Percentiles rank a stretch among this genome's conserved stretches.
phyloP scores from a whole-genome alignment of 2,797 vertebrate species.

The Basileuterus tristriatus region DNA sequence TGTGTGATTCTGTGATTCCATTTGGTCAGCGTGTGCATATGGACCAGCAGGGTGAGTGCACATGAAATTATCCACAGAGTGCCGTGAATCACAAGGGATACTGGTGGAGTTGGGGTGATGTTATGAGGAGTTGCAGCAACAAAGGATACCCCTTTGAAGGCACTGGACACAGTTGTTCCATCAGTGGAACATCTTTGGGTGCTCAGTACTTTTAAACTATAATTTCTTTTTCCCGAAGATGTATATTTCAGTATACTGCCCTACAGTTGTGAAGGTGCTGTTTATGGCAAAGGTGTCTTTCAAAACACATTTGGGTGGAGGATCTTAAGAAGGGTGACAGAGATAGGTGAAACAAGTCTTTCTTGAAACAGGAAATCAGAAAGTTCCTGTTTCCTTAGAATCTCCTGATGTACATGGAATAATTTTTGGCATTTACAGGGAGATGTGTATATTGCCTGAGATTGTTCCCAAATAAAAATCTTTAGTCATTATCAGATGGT shows the following conservation, averaged over 20 bases:
- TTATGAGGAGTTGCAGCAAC: background rate
- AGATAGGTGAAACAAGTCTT: background rate
- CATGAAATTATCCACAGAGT: background rate
- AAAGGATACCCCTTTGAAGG: background rate
- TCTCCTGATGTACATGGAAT: background rate
- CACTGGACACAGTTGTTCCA: background rate
- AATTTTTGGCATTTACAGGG: background rate
- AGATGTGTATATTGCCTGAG: background rate
- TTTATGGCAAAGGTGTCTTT: background rate
- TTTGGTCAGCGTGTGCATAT: accelerated
- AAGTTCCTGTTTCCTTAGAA: background rate
- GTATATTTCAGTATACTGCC: background rate
- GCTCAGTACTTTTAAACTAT: background rate
- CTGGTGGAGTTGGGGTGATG: background rate
- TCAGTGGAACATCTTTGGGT: background rate
- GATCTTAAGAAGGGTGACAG: background rate
- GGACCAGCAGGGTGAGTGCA: accelerated
- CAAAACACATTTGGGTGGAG: background rate
- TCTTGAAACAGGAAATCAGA: background rate
- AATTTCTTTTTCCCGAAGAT: background rate
- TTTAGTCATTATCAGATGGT: background rate
- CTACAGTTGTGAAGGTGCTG: background rate
- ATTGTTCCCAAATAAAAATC: background rate
- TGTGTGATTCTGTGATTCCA: background rate
- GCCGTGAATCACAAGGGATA: background rate